Conservation (phyloP, 2,113 vertebrate species). For the Nestor notabilis region DNA sequence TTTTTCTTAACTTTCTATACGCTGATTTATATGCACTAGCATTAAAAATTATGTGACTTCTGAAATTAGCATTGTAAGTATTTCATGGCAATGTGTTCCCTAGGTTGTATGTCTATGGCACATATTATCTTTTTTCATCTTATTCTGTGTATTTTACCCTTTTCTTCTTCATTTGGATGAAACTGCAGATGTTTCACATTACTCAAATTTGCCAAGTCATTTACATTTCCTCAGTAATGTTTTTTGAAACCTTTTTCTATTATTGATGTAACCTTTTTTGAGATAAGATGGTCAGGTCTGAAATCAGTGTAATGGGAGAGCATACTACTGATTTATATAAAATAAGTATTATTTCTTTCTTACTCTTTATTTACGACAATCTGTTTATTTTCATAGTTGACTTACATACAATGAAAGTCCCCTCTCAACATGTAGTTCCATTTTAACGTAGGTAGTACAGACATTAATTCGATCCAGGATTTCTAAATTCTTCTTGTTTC, state of each 20-base stretch:
- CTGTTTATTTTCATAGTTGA: neutral
- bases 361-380: neutral
- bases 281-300: neutral
- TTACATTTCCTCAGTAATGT: neutral
- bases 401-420: neutral
- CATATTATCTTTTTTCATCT: neutral
- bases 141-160: neutral
- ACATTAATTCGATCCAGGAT: neutral
- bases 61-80: neutral
- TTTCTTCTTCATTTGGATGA: neutral
- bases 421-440: neutral
- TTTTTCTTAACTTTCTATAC: neutral
- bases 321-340: neutral
- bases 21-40: neutral
- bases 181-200: neutral
- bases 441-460: neutral
- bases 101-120: neutral
- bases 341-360: neutral
- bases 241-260: conserved; percentile 1
- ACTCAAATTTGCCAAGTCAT: neutral
- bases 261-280: neutral
- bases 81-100: neutral
- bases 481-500: neutral
- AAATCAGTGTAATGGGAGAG: neutral
- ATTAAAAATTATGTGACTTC: neutral